These are phyloP conservation scores for Tethya wilhelma DNA, from an alignment of 37 sponge, comb jelly and placozoan genomes.

Conservation along the genomic window DNA sequence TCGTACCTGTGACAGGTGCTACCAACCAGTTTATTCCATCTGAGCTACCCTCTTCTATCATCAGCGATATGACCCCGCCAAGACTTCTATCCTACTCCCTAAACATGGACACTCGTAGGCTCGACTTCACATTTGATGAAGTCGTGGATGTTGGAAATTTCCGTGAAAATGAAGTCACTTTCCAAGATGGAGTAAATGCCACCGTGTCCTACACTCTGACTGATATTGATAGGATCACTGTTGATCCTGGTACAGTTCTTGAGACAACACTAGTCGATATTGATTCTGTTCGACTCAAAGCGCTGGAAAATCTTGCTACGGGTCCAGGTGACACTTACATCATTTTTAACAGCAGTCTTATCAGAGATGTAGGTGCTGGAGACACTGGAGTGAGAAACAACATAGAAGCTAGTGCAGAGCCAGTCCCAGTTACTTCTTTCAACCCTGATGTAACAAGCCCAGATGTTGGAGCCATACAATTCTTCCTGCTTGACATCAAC, in stretches of 20 bases:
- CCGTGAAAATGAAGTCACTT: slow-evolving; percentile 46
- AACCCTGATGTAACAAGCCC: slow-evolving; percentile 71
- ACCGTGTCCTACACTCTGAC: slow-evolving; percentile 63
- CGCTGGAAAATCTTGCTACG: slow-evolving; percentile 65
- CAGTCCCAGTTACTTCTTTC: slow-evolving; percentile 42
- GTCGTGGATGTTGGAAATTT: slow-evolving; percentile 69
- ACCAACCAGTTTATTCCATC: slow-evolving; percentile 2
- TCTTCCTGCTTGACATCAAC: slow-evolving; percentile 79
- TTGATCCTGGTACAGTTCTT: slow-evolving; percentile 55
- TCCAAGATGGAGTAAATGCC: slow-evolving; percentile 52
- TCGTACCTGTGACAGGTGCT: slow-evolving; percentile 37
- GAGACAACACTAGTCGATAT: slow-evolving; percentile 28
- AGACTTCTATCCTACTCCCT: slow-evolving; percentile 56
- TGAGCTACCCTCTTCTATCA: slow-evolving; percentile 39
- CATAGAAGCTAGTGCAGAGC: slow-evolving; percentile 32
- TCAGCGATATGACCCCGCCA: slow-evolving; percentile 78
- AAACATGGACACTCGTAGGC: slow-evolving; percentile 59
- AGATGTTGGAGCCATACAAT: slow-evolving; percentile 14
- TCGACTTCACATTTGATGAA: slow-evolving; percentile 81
- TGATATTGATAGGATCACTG: slow-evolving; percentile 18
- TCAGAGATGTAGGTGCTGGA: slow-evolving; percentile 79
- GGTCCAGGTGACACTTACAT: slow-evolving; percentile 66
- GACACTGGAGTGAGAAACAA: slow-evolving; percentile 9
- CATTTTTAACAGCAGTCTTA: slow-evolving; percentile 44
- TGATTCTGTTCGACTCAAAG: slow-evolving; percentile 77